Conservation (phyloP, 64 coral and sea anemone species). For the Actinia tenebrosa region DNA sequence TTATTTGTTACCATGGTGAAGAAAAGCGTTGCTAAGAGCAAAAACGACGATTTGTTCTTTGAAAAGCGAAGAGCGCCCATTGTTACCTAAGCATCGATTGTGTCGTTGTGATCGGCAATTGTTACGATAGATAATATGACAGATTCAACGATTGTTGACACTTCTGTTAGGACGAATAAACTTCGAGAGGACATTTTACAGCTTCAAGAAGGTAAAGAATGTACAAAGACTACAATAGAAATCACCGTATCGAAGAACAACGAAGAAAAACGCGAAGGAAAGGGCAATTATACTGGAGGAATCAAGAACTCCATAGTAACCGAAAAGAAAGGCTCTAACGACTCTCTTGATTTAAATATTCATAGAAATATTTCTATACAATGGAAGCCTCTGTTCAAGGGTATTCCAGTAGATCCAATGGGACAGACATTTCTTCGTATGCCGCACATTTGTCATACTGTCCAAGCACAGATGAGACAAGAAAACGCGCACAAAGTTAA, state of each 20-base stretch:
- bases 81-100: constrained; percentile 47
- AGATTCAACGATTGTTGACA: constrained; percentile 8
- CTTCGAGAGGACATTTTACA: neutral
- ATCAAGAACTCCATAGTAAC: neutral
- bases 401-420: constrained; percentile 84
- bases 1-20: constrained; percentile 42
- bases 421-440: constrained; percentile 88
- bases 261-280: neutral
- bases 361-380: neutral
- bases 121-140: neutral
- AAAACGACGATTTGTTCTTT: constrained; percentile 20
- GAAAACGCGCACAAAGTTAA: constrained; percentile 62
- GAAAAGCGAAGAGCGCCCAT: constrained; percentile 12
- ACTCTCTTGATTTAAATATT: neutral
- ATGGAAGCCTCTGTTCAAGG: constrained; percentile 46
- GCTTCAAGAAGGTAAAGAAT: neutral
- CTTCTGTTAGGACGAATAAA: neutral
- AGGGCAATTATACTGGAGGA: neutral
- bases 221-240: neutral
- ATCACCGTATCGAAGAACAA: neutral
- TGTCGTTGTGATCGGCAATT: constrained; percentile 22
- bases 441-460: constrained; percentile 81
- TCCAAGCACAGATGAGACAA: constrained; percentile 72
- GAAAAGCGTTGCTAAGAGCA: constrained; percentile 25
- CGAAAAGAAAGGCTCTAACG: neutral